phyloP scores from a whole-genome alignment of 64 coral and sea anemone genomes.

The Porites australiensis region DNA sequence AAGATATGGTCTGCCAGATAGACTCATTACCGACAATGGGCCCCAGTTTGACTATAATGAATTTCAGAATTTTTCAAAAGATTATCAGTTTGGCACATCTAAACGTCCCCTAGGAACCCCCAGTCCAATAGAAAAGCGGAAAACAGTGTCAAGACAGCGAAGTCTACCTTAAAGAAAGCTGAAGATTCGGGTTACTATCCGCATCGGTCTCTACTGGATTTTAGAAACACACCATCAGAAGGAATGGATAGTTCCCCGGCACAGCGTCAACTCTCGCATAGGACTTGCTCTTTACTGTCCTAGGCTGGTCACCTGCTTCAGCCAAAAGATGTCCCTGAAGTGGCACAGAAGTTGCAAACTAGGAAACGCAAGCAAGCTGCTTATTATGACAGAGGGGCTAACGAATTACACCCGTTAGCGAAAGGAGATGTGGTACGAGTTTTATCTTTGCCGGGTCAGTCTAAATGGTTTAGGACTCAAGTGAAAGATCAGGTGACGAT shows the following conservation, averaged over 20 bases:
- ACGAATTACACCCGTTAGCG: no score
- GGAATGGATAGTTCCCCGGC: background rate
- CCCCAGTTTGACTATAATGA: slow-evolving; percentile 36
- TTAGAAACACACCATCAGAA: slow-evolving; percentile 48
- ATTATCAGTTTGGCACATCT: slow-evolving; percentile 47
- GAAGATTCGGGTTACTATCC: slow-evolving; percentile 5
- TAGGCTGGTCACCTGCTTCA: slow-evolving; percentile 16
- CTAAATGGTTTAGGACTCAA: no score
- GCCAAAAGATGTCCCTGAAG: no score
- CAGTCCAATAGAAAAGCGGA: slow-evolving; percentile 57
- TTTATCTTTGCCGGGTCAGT: no score
- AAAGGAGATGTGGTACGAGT: background rate
- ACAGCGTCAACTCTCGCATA: background rate
- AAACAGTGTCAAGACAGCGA: slow-evolving; percentile 52
- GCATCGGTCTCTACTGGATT: slow-evolving; percentile 53
- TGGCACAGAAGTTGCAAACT: no score
- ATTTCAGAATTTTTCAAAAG: slow-evolving; percentile 54
- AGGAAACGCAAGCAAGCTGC: no score
- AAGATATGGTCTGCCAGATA: slow-evolving; percentile 42
- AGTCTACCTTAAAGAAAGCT: slow-evolving; percentile 45
- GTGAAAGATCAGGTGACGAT: no score
- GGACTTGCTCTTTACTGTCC: slow-evolving; percentile 12
- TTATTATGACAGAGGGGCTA: no score
- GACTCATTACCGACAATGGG: slow-evolving; percentile 43
- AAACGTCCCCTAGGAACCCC: slow-evolving; percentile 34